Conservation (phyloP, 2,113 vertebrate genomes). For the Nothobranchius kuhntae region DNA sequence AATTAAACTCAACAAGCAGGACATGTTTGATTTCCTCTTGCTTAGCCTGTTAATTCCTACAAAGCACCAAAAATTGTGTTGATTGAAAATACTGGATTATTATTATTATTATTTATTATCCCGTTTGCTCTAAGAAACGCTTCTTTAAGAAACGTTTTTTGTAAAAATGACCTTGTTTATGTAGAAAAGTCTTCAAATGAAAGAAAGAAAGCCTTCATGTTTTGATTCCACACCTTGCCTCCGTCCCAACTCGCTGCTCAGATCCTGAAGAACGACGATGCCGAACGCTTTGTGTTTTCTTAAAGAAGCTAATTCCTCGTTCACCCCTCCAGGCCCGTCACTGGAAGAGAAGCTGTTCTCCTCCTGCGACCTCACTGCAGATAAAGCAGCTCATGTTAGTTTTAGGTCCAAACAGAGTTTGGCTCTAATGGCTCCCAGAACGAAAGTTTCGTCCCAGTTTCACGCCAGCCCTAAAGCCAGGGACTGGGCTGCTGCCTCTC, state of each 20-base stretch:
- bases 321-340: conserved; percentile 87
- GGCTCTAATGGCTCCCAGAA: conserved; percentile 72
- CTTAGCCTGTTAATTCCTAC: too few relatives aligned
- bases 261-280: background rate
- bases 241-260: background rate
- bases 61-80: too few relatives aligned
- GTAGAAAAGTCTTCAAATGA: too few relatives aligned
- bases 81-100: too few relatives aligned
- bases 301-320: conserved; percentile 74
- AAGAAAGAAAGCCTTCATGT: too few relatives aligned
- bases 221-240: too few relatives aligned
- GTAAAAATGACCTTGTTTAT: too few relatives aligned
- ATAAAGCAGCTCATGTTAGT: conserved; percentile 84
- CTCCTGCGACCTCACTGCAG: conserved; percentile 84
- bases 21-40: too few relatives aligned
- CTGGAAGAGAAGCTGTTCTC: conserved; percentile 92
- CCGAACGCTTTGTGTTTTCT: background rate
- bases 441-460: conserved; percentile 80
- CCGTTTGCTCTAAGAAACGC: too few relatives aligned
- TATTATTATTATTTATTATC: too few relatives aligned
- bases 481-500: conserved; percentile 80
- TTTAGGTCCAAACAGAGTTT: conserved; percentile 81
- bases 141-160: too few relatives aligned
- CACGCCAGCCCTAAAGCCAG: conserved; percentile 79
- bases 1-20: too few relatives aligned